Evolutionary conservation across 2,797 vertebrate species (phyloP), one percentile per base, ranked within the genome.

Genomic region (Scarus forsteni): DNA sequence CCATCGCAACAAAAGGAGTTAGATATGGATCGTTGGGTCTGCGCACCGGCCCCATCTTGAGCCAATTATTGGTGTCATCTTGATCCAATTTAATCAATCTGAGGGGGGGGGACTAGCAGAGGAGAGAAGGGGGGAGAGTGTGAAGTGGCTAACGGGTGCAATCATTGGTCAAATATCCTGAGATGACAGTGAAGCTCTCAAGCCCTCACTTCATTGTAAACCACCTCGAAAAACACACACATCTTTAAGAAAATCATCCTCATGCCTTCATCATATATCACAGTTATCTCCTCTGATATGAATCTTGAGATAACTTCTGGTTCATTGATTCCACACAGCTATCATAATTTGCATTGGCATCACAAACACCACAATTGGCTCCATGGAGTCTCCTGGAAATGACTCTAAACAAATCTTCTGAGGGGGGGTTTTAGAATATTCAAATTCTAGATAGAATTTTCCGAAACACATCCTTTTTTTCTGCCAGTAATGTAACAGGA

Each of bases 41-140:
- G 94, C 87, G 79, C 93, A 93, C 90, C 36, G 94, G 93, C 94
- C 77, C 74, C 98, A 99, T 96, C 98, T 98, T 98, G 97, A 97
- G 95, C 94, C 96, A 98, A 99, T 99, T 99, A 99, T 97, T 97
- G 95, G 96, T 98, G 96, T 99, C 98, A 99, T 99, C 97, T 99
- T 99, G 98, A 98, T 98, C 96, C 97, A 99, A 99, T 99, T 98
- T 95, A 97, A 98, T 98, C 96, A 97, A 97, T 97, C 95, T 95
- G 93, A 96, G 94, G 93, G 94, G 94, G 93, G 94, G 92, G 93
- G 95, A 90, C 91, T 85, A 83, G 77, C 91, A 85, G 83, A 88
- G 42, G 48, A 43, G 65, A 36, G 58, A 38, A 44, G 1, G 39
- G 66, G 55, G 53, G 66, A 61, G 60, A 27, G 62, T 10, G 90